Percentiles rank a stretch among this genome's conserved stretches.
phyloP scores from a whole-genome alignment of 2,888 invertebrate genomes.

The Dasypolia templi region DNA sequence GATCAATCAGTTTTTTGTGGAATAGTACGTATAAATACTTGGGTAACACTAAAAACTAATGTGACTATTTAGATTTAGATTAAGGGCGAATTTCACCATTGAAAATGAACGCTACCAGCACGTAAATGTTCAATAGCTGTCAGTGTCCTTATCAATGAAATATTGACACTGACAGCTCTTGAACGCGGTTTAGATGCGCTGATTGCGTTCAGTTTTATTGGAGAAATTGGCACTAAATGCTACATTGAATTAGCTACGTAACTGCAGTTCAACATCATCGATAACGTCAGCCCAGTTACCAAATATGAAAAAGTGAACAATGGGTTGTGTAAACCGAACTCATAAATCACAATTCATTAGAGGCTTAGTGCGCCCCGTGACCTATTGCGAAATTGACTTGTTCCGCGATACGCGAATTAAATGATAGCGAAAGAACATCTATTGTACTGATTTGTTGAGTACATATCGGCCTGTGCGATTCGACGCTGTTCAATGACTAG shows the following conservation, averaged over 20 bases:
- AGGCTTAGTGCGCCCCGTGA: slow-evolving; percentile 74
- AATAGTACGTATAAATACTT: slow-evolving; percentile 9
- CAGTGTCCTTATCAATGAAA: no score
- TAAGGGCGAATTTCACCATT: no score
- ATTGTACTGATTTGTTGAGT: slow-evolving; percentile 62
- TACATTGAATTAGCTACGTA: slow-evolving; percentile 42
- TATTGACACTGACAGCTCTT: no score
- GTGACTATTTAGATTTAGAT: no score
- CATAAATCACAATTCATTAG: slow-evolving; percentile 85
- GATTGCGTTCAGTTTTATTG: no score
- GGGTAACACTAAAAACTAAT: slow-evolving; percentile 11
- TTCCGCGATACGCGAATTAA: slow-evolving; percentile 64
- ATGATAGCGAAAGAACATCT: slow-evolving; percentile 58
- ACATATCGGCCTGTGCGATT: slow-evolving; percentile 57
- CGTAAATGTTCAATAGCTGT: no score
- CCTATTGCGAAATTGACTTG: slow-evolving; percentile 77
- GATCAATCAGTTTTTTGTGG: slow-evolving; percentile 63
- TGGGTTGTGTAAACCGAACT: slow-evolving; percentile 70
- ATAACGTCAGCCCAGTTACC: slow-evolving; percentile 71
- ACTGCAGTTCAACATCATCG: slow-evolving; percentile 54
- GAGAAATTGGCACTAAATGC: no score
- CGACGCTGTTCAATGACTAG: slow-evolving; percentile 57
- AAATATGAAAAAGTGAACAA: slow-evolving; percentile 76
- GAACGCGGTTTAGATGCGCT: no score
- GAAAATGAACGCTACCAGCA: no score